Base-by-base conservation (phyloP, 2,797 vertebrate genomes). In the Synanceia verrucosa region DNA sequence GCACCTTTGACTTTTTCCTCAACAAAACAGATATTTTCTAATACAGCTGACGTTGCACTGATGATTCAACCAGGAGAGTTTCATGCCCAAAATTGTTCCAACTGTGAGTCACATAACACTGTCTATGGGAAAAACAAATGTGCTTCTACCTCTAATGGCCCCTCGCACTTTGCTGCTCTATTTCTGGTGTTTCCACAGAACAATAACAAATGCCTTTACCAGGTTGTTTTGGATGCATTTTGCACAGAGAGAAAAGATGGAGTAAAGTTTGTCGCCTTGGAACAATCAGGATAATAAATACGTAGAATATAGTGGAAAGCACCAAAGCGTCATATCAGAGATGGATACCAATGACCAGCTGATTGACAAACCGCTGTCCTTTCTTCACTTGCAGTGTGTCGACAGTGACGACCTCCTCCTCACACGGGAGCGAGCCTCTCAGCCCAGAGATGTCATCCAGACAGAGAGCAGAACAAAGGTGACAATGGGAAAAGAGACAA, bases 391-490 rank as follows among this genome's bases (percentile, higher is more conserved):
- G 24, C 43, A 57, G 47, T 28, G 12, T 46, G 65, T 76, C 61
- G 56, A 39, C 33, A 43, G 23, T 56, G 63, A 84, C 76, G 71
- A 71, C 69, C 71, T 64, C 73, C 41, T 72, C 43, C 64, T 70
- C 44, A 6, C 18, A 31, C 18, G 31, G 39, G 29, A 71, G 66
- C 21, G 31, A 57, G 83, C 86, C 81, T 82, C 82, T 80, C 55
- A 39, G 73, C 73, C 62, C 65, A 57, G 57, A 79, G 84, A 87
- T 81, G 83, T 89, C 82, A 87, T 28, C 52, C 67, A 83, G 86
- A 79, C 80, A 67, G 61, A 65, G 75, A 86, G 74, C 34, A 62
- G 76, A 85, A 69, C 36, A 76, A 65, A 82, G 72, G 69, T 79
- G 79, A 62, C 73, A 69, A 75, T 9, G 70, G 61, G 66, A 83